Conservation (phyloP, 2,888 invertebrate genomes). For the Athripsodes cinereus region DNA sequence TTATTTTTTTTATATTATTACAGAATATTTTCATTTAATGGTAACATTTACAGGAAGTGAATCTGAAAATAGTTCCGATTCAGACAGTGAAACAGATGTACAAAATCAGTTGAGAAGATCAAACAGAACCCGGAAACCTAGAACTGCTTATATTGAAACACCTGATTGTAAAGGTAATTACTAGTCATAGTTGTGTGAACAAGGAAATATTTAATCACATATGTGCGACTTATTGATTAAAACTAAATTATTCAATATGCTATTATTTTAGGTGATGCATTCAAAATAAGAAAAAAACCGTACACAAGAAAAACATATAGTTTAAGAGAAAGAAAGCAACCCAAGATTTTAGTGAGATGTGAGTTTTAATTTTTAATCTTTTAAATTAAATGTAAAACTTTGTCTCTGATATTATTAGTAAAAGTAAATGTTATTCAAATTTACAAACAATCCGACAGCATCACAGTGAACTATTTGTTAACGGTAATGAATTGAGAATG, state of each 20-base stretch:
- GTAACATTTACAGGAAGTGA: slow-evolving; percentile 22
- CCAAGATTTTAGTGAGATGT: slow-evolving; percentile 48
- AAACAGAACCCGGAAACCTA: slow-evolving; percentile 42
- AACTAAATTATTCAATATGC: neutral
- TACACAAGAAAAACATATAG: slow-evolving; percentile 47
- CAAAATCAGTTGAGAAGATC: slow-evolving; percentile 44
- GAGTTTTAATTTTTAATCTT: slow-evolving; percentile 29
- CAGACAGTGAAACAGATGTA: slow-evolving; percentile 39
- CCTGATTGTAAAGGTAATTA: slow-evolving; percentile 16
- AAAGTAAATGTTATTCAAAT: neutral
- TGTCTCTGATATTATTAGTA: neutral
- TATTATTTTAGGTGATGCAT: neutral
- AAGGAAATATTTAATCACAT: too few relatives aligned
- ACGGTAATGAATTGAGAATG: too few relatives aligned
- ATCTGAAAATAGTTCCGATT: slow-evolving; percentile 34
- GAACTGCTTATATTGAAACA: slow-evolving; percentile 39
- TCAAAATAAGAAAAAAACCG: slow-evolving; percentile 34
- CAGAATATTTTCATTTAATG: neutral
- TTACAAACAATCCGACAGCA: neutral
- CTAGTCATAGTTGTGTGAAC: neutral
- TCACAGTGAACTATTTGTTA: too few relatives aligned
- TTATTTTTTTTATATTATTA: too few relatives aligned
- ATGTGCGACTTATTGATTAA: too few relatives aligned
- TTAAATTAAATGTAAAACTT: neutral
- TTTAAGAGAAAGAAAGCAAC: slow-evolving; percentile 44